A percentile compares a stretch with the other conserved stretches of the same genome.
Evolutionary conservation across 2,797 vertebrate species (phyloP).

Genomic region (Centropyge bicolor): DNA sequence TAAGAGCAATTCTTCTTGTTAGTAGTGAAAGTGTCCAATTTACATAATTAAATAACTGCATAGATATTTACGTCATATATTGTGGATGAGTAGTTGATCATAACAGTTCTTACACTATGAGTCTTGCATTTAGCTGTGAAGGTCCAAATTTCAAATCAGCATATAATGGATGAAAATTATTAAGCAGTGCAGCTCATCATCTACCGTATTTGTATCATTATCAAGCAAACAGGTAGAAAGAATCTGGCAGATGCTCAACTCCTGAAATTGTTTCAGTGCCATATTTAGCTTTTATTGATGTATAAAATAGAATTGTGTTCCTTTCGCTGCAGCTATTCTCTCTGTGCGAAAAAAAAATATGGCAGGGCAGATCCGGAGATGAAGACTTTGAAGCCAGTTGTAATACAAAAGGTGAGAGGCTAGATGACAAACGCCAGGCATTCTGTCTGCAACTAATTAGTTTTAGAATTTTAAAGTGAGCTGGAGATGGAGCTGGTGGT

Average conservation of each 20-base stretch:
- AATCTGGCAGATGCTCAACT: conserved; percentile 53
- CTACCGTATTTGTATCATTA: conserved; percentile 39
- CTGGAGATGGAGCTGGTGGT: conserved; percentile 29
- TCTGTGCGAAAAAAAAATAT: conserved; percentile 36
- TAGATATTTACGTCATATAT: not conserved
- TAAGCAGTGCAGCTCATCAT: conserved; percentile 24
- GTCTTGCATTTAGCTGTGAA: conserved; percentile 12
- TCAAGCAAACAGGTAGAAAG: conserved; percentile 42
- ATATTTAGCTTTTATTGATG: conserved; percentile 72
- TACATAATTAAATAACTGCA: not conserved
- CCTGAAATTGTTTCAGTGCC: conserved; percentile 51
- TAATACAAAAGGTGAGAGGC: conserved; percentile 65
- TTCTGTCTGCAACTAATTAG: conserved; percentile 56
- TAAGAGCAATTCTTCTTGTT: not conserved
- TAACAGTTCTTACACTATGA: not conserved
- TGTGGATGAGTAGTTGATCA: not conserved
- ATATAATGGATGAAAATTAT: conserved; percentile 24
- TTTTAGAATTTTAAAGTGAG: conserved; percentile 49
- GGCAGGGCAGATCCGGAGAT: conserved; percentile 56
- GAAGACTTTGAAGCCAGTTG: conserved; percentile 68
- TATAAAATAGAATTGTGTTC: conserved; percentile 47
- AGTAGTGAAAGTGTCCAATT: not conserved
- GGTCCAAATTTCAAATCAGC: conserved; percentile 32
- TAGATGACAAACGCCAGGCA: conserved; percentile 47
- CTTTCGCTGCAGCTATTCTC: conserved; percentile 39